phyloP scores from a whole-genome alignment of 2,888 invertebrate species.

The Mechanitis mazaeus region DNA sequence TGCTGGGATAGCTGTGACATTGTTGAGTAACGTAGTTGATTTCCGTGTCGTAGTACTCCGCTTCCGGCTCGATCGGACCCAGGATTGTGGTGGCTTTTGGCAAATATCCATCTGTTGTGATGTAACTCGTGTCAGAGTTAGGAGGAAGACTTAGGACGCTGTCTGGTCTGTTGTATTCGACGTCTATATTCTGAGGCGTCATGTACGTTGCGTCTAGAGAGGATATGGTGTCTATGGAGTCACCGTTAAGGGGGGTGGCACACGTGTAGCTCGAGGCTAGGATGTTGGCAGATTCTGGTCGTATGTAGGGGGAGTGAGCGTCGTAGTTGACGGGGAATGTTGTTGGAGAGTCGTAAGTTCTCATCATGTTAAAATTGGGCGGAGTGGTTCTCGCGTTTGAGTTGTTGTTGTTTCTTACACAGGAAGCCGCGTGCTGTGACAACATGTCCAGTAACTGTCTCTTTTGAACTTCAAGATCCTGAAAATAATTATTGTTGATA shows the following conservation, averaged over 20 bases:
- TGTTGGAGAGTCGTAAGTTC: slow-evolving; percentile 64
- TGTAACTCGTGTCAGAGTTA: slow-evolving; percentile 50
- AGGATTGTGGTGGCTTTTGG: slow-evolving; percentile 67
- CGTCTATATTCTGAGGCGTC: slow-evolving; percentile 56
- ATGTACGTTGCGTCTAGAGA: slow-evolving; percentile 62
- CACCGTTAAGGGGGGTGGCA: slow-evolving; percentile 57
- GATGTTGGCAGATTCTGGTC: slow-evolving; percentile 73
- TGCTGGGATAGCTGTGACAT: slow-evolving; percentile 74
- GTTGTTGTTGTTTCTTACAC: slow-evolving; percentile 75
- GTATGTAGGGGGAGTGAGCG: slow-evolving; percentile 68
- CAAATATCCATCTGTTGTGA: slow-evolving; percentile 64
- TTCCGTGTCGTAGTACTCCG: slow-evolving; percentile 73
- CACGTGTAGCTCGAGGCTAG: slow-evolving; percentile 71
- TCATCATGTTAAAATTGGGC: slow-evolving; percentile 65
- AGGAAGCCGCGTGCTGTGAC: slow-evolving; percentile 83
- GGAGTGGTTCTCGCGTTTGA: slow-evolving; percentile 56
- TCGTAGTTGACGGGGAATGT: slow-evolving; percentile 68
- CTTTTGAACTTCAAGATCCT: slow-evolving; percentile 87
- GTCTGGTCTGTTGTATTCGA: slow-evolving; percentile 64
- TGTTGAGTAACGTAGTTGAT: slow-evolving; percentile 72
- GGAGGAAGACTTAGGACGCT: slow-evolving; percentile 65
- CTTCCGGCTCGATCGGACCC: slow-evolving; percentile 73
- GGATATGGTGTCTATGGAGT: slow-evolving; percentile 62
- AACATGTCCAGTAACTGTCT: slow-evolving; percentile 87
- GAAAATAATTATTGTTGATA: slow-evolving; percentile 41